Evolutionary conservation across 1,140 invertebrate species (phyloP).

Genomic region (Drosophila elegans): DNA sequence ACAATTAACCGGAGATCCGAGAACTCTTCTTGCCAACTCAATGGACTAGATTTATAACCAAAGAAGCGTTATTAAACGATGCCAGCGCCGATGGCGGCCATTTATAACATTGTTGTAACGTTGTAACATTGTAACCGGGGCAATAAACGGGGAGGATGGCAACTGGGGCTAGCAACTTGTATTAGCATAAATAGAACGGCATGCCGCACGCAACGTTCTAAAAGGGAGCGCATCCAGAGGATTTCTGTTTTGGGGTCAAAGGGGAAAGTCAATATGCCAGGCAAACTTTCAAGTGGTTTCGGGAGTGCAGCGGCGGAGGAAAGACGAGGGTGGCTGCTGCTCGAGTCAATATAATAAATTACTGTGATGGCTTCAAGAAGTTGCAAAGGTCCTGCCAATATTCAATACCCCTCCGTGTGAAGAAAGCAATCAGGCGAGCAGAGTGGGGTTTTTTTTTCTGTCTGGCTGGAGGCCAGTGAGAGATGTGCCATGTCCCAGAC

Average conservation of each 20-base stretch:
- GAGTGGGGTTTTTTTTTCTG: not conserved
- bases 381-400: slow-evolving; percentile 46
- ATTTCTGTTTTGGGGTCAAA: slow-evolving; percentile 11
- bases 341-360: slow-evolving; percentile 74
- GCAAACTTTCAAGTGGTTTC: slow-evolving; percentile 54
- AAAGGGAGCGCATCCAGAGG: slow-evolving; percentile 10
- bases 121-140: slow-evolving; percentile 5
- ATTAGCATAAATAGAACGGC: slow-evolving; percentile 58
- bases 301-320: slow-evolving; percentile 3
- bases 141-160: not conserved
- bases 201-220: slow-evolving; percentile 30
- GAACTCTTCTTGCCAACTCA: slow-evolving; percentile 50
- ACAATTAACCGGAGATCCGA: slow-evolving; percentile 58
- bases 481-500: slow-evolving; percentile 28
- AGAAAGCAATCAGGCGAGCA: slow-evolving; percentile 54
- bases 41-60: slow-evolving; percentile 67
- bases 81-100: slow-evolving; percentile 46
- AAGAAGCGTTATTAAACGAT: slow-evolving; percentile 65
- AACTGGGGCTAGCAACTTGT: slow-evolving; percentile 15
- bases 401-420: slow-evolving; percentile 36
- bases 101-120: slow-evolving; percentile 56
- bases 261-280: slow-evolving; percentile 59
- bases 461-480: not conserved
- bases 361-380: slow-evolving; percentile 54
- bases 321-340: slow-evolving; percentile 11